Evolutionary conservation across 2,113 vertebrate species (phyloP), one percentile per base, ranked within the genome.

Genomic region (Vidua chalybeata): DNA sequence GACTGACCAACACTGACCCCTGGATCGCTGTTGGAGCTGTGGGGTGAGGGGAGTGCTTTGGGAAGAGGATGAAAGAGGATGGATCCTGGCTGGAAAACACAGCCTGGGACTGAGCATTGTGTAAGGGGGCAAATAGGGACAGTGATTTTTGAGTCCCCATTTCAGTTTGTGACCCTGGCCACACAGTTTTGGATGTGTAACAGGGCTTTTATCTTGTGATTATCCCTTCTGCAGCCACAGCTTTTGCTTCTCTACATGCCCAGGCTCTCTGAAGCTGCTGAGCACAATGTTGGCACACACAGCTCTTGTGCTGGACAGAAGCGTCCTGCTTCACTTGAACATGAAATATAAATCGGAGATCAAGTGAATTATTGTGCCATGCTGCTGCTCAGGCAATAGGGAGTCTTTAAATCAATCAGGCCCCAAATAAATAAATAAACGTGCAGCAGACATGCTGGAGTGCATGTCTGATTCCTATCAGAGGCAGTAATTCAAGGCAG

Each of bases 401-500:
- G 96, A 96, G 88, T 87, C 96, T 84, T 94, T 97, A 96, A 95
- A 97, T 97, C 96, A 93, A 94, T 95, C 96, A 92, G 56, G 46
- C 37, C 43, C 64, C 92, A 92, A 95, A 97, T 96, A 96, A 96
- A 97, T 95, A 96, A 96, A 96, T 95, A 94, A 97, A 64, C 1
- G 11, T 54, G 86, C 88, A 89, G 90, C 93, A 96, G 95, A 85
- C 94, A 78, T 23, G 73, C 93, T 87, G 88, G 96, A 94, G 92
- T 89, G 90, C 86, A 59, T 90, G 96, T 81, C 96, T 93, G 93
- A 95, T 96, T 96, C 92, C 94, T 95, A 94, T 93, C 93, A 90
- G 52, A 77, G 67, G 96, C 92, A 39, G 90, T 97, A 93, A 96
- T 90, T 96, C 91, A 93, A 92, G 79, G 35, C 96, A 94, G 94